These are phyloP conservation scores for Furnarius figulus DNA, from an alignment of 2,113 vertebrate genomes.

Conservation along the genomic window DNA sequence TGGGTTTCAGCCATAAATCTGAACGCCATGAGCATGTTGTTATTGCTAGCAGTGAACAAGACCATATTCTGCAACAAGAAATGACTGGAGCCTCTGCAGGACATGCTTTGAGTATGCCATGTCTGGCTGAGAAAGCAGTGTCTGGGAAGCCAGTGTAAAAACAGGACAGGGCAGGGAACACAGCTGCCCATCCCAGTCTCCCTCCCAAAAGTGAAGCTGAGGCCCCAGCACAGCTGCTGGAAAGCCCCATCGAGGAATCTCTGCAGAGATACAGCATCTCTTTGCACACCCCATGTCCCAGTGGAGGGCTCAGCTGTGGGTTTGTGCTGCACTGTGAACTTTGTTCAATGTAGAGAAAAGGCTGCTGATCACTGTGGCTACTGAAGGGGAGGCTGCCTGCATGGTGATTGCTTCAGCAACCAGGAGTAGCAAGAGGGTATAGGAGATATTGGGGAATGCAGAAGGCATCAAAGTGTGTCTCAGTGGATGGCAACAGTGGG, in stretches of 20 bases:
- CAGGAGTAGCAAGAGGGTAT: background rate
- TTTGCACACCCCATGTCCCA: background rate
- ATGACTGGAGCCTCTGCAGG: background rate
- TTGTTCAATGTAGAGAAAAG: background rate
- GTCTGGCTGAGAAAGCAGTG: background rate
- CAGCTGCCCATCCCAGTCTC: background rate
- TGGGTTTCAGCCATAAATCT: background rate
- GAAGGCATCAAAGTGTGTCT: background rate
- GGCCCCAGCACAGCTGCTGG: background rate
- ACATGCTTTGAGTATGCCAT: fast-evolving
- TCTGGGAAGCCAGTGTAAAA: background rate
- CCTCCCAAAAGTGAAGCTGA: background rate
- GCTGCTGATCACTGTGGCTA: background rate
- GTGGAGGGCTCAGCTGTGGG: fast-evolving
- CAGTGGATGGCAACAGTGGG: background rate
- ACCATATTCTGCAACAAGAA: background rate
- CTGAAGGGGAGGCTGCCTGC: background rate
- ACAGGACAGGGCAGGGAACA: background rate
- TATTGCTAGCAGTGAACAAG: background rate
- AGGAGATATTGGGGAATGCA: background rate
- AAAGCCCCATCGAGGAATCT: background rate
- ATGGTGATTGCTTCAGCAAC: background rate
- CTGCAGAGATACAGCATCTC: background rate
- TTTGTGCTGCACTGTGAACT: background rate
- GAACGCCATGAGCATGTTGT: background rate